Evolutionary conservation across 1,140 invertebrate genomes (phyloP), one percentile per base, ranked within the genome.

Genomic region (Grapholita molesta): DNA sequence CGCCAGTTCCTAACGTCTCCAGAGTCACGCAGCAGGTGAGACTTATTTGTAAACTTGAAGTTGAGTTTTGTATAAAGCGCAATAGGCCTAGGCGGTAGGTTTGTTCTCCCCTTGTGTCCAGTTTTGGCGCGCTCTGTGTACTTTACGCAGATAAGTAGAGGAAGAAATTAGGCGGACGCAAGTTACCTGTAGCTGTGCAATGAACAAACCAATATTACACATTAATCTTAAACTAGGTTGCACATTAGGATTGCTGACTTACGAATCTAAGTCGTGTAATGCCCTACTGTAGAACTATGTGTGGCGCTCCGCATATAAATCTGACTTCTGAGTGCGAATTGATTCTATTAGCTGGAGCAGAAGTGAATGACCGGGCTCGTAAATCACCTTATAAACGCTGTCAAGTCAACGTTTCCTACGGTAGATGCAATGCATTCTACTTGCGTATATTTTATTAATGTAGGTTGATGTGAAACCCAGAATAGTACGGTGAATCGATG

Each of bases 11-110:
- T 38, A 73, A 84, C 25, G 90, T 84, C 72, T 72, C 84, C 3
- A 83, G 91, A 70, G 74, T 89, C 38, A 92, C 91, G 28, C 90
- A 92, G 70, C 91, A 92, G 86, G 91, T 92, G 21, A 70, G 52
- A 57, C 6, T 64, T 6, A 9, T 35, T 30, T 30, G 3, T 30
- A n/a, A n/a, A 38, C 9, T 21, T 48, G 18, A 15, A 21, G 42
- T 8, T 21, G 15, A 21, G 32, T 33, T 8, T 7, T 7, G 3
- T 3, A 3, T 7, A 3, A 30, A 30, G 28, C 28, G 7, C 28
- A 30, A 7, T 30, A 30, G n/a, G n/a, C n/a, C n/a, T n/a, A n/a
- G n/a, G n/a, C n/a, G n/a, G n/a, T n/a, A n/a, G n/a, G n/a, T n/a
- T n/a, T n/a, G n/a, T n/a, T n/a, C n/a, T n/a, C n/a, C n/a, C n/a